Percentiles rank a stretch among this genome's conserved stretches.
These are phyloP conservation scores for Mystacides longicornis DNA, from an alignment of 2,888 invertebrate genomes.

Conservation along the genomic window DNA sequence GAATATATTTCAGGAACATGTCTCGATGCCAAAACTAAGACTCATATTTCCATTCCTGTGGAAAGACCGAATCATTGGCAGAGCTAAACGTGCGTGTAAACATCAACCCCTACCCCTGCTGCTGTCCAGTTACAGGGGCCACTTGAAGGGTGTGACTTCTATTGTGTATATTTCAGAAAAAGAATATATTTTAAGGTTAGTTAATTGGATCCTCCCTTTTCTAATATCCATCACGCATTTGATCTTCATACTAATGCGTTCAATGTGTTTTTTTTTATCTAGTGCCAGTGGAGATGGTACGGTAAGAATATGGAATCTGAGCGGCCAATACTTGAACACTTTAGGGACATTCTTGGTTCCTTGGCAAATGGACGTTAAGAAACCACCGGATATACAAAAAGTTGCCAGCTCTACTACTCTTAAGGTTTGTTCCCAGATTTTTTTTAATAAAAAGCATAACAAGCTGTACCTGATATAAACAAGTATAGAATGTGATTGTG, in stretches of 20 bases:
- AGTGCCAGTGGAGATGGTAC: conserved; percentile 65
- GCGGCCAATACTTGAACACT: conserved; percentile 65
- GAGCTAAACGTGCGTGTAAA: conserved; percentile 58
- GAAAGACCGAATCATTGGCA: conserved; percentile 56
- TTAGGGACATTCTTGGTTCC: conserved; percentile 59
- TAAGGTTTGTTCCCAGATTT: too few species aligned
- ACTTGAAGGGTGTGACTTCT: conserved; percentile 59
- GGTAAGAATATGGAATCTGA: conserved; percentile 66
- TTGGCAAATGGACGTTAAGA: conserved; percentile 52
- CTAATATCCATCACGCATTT: too few species aligned
- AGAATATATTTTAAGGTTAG: conserved; percentile 60
- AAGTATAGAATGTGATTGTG: neutral
- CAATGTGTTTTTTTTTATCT: conserved; percentile 5
- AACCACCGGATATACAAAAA: conserved; percentile 68
- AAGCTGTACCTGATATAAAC: neutral
- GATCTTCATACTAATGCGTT: too few species aligned
- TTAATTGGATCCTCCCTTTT: too few species aligned
- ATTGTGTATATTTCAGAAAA: conserved; percentile 60
- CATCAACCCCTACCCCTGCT: conserved; percentile 58
- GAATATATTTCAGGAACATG: conserved; percentile 41
- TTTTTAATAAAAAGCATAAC: conserved; percentile 19
- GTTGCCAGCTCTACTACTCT: conserved; percentile 70
- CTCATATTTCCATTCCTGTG: conserved; percentile 67
- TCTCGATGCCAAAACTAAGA: conserved; percentile 56
- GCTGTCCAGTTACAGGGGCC: conserved; percentile 63